A percentile compares a stretch with the other conserved stretches of the same genome.
These are phyloP conservation scores for Pseudorasbora parva DNA, from an alignment of 2,113 vertebrate species.

Conservation along the genomic window DNA sequence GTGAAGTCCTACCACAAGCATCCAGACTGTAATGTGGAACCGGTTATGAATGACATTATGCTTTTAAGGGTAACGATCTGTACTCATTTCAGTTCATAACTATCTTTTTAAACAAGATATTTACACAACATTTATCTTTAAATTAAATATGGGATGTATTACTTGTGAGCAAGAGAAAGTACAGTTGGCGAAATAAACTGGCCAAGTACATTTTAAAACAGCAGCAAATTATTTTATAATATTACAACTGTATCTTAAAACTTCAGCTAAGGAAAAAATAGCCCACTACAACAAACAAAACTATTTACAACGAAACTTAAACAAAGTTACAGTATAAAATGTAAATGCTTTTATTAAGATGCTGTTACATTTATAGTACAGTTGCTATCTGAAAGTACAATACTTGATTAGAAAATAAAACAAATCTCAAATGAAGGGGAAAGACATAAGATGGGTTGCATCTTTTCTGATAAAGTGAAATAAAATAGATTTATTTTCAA, in stretches of 20 bases:
- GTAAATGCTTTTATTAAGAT: not conserved
- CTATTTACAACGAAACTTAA: no score
- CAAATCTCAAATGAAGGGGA: not conserved
- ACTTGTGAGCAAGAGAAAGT: not conserved
- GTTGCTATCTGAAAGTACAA: not conserved
- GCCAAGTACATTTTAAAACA: not conserved
- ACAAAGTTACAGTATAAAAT: no score
- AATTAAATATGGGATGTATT: not conserved
- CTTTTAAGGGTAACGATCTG: conserved; percentile 42
- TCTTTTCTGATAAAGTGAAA: not conserved
- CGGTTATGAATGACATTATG: conserved; percentile 25
- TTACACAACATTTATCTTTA: not conserved
- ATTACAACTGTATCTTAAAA: not conserved
- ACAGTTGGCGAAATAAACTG: not conserved
- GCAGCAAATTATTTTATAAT: not conserved
- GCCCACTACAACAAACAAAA: no score
- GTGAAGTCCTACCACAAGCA: conserved; percentile 1
- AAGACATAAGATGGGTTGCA: not conserved
- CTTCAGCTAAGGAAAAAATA: not conserved
- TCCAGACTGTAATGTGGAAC: not conserved
- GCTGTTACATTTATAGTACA: not conserved
- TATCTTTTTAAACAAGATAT: not conserved
- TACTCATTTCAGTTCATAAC: not conserved
- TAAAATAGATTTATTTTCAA: no score
- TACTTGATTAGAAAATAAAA: not conserved